Conservation (phyloP, 2,888 invertebrate species). For the Latrodectus hesperus region DNA sequence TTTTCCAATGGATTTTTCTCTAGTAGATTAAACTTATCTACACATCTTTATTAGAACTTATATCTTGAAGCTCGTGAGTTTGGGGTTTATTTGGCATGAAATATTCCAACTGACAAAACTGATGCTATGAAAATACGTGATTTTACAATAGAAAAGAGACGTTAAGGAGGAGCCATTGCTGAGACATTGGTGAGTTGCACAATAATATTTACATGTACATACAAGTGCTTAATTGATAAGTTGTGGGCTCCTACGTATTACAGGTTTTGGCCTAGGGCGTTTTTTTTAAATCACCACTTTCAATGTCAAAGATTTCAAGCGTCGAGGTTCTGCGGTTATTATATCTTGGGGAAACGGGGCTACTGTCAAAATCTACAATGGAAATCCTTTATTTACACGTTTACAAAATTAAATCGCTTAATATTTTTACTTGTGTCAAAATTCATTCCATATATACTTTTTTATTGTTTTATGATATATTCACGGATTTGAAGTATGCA, state of each 20-base stretch:
- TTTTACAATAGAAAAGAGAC: conserved; percentile 44
- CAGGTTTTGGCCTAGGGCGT: conserved; percentile 58
- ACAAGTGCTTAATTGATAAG: conserved; percentile 65
- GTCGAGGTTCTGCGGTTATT: conserved; percentile 67
- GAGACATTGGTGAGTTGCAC: conserved; percentile 64
- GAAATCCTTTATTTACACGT: conserved; percentile 66
- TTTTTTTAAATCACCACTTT: conserved; percentile 41
- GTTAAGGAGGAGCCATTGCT: conserved; percentile 44
- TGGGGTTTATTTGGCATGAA: conserved; percentile 57
- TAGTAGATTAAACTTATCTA: conserved; percentile 25
- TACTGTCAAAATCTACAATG: conserved; percentile 54
- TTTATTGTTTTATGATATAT: conserved; percentile 48
- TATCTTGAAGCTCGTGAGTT: conserved; percentile 59
- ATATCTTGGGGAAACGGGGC: conserved; percentile 50
- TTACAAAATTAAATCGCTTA: conserved; percentile 68
- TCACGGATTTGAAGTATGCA: conserved; percentile 52
- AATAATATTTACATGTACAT: conserved; percentile 68
- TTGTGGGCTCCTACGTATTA: conserved; percentile 67
- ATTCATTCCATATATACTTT: conserved; percentile 41
- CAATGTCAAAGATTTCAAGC: conserved; percentile 43
- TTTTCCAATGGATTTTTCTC: conserved; percentile 25
- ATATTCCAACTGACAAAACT: conserved; percentile 23
- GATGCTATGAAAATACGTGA: conserved; percentile 60
- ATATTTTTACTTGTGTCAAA: conserved; percentile 39
- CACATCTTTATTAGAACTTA: conserved; percentile 30